Conservation (phyloP, 2,888 invertebrate genomes). For the Euzetes globulus region DNA sequence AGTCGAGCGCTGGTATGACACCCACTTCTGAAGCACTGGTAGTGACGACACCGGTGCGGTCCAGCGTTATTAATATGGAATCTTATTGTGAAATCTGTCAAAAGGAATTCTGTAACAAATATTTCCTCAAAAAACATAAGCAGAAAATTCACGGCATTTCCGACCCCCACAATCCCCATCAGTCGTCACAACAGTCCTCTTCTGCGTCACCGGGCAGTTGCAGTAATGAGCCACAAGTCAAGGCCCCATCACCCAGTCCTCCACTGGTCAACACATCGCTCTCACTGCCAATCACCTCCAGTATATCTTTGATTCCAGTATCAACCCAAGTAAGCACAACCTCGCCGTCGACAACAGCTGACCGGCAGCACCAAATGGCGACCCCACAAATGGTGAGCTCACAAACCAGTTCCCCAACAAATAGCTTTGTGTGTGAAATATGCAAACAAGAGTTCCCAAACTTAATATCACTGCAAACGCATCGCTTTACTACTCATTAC, state of each 20-base stretch:
- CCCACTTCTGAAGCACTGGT: slow-evolving; percentile 31
- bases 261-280: slow-evolving; percentile 16
- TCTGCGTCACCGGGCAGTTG: slow-evolving; percentile 31
- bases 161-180: slow-evolving; percentile 50
- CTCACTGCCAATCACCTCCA: background rate
- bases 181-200: slow-evolving; percentile 19
- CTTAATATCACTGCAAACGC: slow-evolving; percentile 33
- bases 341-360: background rate
- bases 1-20: slow-evolving; percentile 27
- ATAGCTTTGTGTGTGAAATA: slow-evolving; percentile 32
- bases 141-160: slow-evolving; percentile 80
- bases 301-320: background rate
- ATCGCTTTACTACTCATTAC: slow-evolving; percentile 26
- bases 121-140: slow-evolving; percentile 94
- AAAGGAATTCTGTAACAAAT: slow-evolving; percentile 97
- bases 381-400: slow-evolving; percentile 23
- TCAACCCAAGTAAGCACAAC: background rate
- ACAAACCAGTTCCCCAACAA: slow-evolving; percentile 30
- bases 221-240: slow-evolving; percentile 13
- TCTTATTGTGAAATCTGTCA: slow-evolving; percentile 92
- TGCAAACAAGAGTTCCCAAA: slow-evolving; percentile 34
- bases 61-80: slow-evolving; percentile 32
- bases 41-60: slow-evolving; percentile 13
- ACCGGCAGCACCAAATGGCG: background rate
- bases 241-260: slow-evolving; percentile 21